These are phyloP conservation scores for Conus ventricosus DNA, from an alignment of 1,140 invertebrate genomes.

Conservation along the genomic window DNA sequence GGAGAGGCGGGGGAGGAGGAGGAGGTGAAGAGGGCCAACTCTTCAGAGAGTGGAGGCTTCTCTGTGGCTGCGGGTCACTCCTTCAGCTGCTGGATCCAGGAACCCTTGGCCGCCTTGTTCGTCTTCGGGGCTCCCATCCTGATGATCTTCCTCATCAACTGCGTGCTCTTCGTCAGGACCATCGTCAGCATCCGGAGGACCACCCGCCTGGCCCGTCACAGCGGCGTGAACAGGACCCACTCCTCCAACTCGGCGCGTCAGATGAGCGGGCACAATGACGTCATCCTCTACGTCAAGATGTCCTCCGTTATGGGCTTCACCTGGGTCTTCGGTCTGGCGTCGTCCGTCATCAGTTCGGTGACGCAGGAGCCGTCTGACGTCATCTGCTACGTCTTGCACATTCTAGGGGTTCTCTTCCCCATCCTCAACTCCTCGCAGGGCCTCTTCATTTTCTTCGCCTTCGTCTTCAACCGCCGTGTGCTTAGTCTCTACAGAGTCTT, in stretches of 20 bases:
- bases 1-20: background rate
- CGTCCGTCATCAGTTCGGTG: slow-evolving; percentile 64
- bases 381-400: slow-evolving; percentile 60
- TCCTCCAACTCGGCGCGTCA: slow-evolving; percentile 51
- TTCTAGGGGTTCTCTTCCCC: slow-evolving; percentile 67
- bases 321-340: slow-evolving; percentile 74
- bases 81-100: slow-evolving; percentile 76
- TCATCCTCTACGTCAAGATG: slow-evolving; percentile 79
- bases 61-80: slow-evolving; percentile 5
- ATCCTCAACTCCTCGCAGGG: slow-evolving; percentile 70
- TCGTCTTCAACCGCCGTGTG: slow-evolving; percentile 67
- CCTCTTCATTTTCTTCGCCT: slow-evolving; percentile 72
- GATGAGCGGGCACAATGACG: slow-evolving; percentile 69
- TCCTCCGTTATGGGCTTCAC: slow-evolving; percentile 75
- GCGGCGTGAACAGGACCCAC: slow-evolving; percentile 40
- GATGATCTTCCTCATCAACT: slow-evolving; percentile 69
- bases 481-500: slow-evolving; percentile 55
- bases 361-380: slow-evolving; percentile 41
- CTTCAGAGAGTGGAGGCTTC: background rate
- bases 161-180: slow-evolving; percentile 70
- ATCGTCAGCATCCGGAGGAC: slow-evolving; percentile 77
- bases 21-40: background rate
- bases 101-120: slow-evolving; percentile 66
- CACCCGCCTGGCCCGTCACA: slow-evolving; percentile 50
- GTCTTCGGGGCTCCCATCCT: slow-evolving; percentile 73